Evolutionary conservation across 1,140 invertebrate species (phyloP), one percentile per base, ranked within the genome.

Genomic region (Drosophila truncata): DNA sequence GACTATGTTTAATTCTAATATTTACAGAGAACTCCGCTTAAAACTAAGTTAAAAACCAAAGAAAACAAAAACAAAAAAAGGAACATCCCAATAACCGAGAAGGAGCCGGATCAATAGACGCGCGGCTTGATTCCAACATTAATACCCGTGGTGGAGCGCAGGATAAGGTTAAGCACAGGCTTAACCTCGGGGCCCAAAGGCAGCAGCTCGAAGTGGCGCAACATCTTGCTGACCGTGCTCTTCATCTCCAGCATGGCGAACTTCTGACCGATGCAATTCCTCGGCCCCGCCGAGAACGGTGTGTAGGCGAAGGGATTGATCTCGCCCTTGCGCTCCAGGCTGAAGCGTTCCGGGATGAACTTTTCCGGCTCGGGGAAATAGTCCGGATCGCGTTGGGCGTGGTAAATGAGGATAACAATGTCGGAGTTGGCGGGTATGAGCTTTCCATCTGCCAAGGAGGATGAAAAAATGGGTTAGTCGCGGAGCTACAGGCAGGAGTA

Each of bases 211-310:
- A 82, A 93, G n/a, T 93, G 84, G 11, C 93, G 74, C 2, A 94
- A 23, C 35, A 94, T 58, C 69, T 93, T 93, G 37, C 91, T 92
- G 8, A 94, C 41, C 0, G 91, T 85, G 49, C 87, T 94, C 91
- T 97, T 97, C 85, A 96, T 93, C 93, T 98, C 96, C 79, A 97
- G 91, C 93, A 96, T 93, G 1, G 97, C 97, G 92, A 97, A 98
- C 91, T 95, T 96, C 93, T 97, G 96, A 62, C 96, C 96, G 94
- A 91, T 91, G 82, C 96, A 96, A 83, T 96, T 96, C 77, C 94
- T 93, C 18, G 93, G 93, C 9, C 95, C 95, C 25, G 95, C 95
- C 23, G 94, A 94, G 81, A 96, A 96, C 52, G 96, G 95, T n/a
- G 95, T 92, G 77, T 94, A 95, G 31, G 93, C 77, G 61, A 93